These are phyloP conservation scores for Rhineura floridana DNA, from an alignment of 2,113 vertebrate species.

Conservation along the genomic window DNA sequence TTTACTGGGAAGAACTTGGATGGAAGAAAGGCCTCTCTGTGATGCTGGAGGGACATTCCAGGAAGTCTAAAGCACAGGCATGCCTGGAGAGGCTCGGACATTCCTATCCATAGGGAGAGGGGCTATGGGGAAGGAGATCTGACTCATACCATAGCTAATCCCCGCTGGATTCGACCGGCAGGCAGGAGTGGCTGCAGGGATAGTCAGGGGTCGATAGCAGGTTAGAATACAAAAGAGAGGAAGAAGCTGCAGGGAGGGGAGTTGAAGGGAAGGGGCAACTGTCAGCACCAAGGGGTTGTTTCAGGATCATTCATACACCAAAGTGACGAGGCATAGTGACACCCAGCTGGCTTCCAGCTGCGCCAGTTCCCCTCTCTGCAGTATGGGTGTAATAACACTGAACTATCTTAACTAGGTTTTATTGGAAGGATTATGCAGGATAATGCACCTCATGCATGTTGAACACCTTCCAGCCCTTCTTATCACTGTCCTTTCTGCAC, in stretches of 20 bases:
- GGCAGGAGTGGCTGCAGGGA: too few species aligned
- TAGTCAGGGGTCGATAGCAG: background rate
- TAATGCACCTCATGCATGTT: background rate
- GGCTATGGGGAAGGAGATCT: background rate
- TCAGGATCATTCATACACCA: background rate
- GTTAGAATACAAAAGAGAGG: background rate
- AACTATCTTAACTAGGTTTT: background rate
- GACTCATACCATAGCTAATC: background rate
- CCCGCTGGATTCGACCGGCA: background rate
- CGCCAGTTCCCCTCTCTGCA: background rate
- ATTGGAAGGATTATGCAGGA: too few species aligned
- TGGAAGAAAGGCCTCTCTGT: background rate
- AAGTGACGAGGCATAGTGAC: background rate
- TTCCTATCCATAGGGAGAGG: fast-evolving
- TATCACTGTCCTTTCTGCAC: background rate
- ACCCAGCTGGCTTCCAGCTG: too few species aligned
- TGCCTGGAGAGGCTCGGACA: fast-evolving
- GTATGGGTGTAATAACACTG: background rate
- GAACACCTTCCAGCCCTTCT: background rate
- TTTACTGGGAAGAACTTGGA: background rate
- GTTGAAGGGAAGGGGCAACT: background rate
- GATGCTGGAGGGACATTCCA: background rate
- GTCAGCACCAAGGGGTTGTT: fast-evolving
- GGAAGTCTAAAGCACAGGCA: background rate
- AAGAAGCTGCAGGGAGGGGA: background rate